phyloP scores from a whole-genome alignment of 92 coral and sea anemone species.

The Epizoanthus rinbou region DNA sequence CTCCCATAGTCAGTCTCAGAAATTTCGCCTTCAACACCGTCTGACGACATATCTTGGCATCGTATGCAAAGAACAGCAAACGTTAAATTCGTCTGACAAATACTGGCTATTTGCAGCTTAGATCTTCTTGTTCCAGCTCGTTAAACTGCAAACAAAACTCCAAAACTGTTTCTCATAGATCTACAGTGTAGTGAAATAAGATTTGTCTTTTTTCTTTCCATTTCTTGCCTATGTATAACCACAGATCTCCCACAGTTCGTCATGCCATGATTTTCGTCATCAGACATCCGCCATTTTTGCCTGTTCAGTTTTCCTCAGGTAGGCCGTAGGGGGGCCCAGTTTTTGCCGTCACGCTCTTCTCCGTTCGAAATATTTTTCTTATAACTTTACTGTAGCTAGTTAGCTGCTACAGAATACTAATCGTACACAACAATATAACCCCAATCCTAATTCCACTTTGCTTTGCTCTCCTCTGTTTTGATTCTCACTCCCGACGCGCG shows the following conservation, averaged over 20 bases:
- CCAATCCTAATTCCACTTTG: background rate
- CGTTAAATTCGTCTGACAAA: slow-evolving; percentile 1
- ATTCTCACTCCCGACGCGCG: background rate
- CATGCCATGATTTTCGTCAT: slow-evolving; percentile 22
- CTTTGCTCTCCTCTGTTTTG: background rate
- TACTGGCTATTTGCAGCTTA: background rate
- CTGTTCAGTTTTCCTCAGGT: background rate
- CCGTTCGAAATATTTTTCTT: background rate
- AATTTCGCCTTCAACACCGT: slow-evolving; percentile 19
- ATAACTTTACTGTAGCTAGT: background rate
- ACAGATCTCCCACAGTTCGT: slow-evolving; percentile 6
- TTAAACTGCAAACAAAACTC: background rate
- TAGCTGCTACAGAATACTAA: background rate
- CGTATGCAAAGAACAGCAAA: background rate
- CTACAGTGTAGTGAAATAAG: background rate
- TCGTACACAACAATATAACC: background rate
- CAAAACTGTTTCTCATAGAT: background rate
- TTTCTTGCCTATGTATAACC: background rate
- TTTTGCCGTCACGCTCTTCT: background rate
- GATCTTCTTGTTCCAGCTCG: background rate
- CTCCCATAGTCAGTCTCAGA: background rate
- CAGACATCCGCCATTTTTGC: slow-evolving; percentile 27
- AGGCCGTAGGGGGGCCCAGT: too few relatives aligned
- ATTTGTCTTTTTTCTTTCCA: background rate
- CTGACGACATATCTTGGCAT: slow-evolving; percentile 18